Percentiles rank a stretch among this genome's conserved stretches.
phyloP scores from a whole-genome alignment of 2,797 vertebrate genomes.

The Acanthurus lineatus region DNA sequence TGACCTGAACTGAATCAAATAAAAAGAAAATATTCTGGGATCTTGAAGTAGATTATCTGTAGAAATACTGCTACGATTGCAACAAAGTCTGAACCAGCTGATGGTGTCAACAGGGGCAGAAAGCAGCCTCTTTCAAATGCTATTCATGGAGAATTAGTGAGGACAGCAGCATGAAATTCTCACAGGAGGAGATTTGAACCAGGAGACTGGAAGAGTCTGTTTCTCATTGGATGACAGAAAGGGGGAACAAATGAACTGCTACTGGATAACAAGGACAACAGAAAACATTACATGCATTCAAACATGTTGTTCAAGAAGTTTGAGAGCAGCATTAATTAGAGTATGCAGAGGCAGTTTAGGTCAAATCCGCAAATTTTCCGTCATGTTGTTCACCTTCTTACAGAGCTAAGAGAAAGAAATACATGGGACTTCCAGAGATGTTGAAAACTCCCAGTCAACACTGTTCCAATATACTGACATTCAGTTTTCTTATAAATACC shows the following conservation, averaged over 20 bases:
- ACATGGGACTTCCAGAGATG: background rate
- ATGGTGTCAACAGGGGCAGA: conserved; percentile 24
- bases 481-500: conserved; percentile 46
- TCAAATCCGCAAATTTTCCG: background rate
- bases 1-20: background rate
- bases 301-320: background rate
- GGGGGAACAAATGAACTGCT: conserved; percentile 10
- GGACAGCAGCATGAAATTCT: conserved; percentile 43
- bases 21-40: conserved; percentile 13
- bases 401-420: background rate
- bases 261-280: background rate
- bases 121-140: conserved; percentile 21
- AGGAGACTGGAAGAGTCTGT: background rate
- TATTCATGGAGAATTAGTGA: conserved; percentile 40
- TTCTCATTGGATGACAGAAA: conserved; percentile 27
- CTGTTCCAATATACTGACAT: background rate
- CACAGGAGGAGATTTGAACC: conserved; percentile 22
- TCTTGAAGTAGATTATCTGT: background rate
- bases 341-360: background rate
- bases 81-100: conserved; percentile 4
- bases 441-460: conserved; percentile 2
- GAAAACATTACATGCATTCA: background rate
- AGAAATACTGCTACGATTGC: background rate
- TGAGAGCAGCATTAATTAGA: background rate
- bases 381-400: conserved; percentile 2